Percentiles rank a stretch among this genome's conserved stretches.
phyloP scores from a whole-genome alignment of 2,888 invertebrate genomes.

The Idaea straminata region DNA sequence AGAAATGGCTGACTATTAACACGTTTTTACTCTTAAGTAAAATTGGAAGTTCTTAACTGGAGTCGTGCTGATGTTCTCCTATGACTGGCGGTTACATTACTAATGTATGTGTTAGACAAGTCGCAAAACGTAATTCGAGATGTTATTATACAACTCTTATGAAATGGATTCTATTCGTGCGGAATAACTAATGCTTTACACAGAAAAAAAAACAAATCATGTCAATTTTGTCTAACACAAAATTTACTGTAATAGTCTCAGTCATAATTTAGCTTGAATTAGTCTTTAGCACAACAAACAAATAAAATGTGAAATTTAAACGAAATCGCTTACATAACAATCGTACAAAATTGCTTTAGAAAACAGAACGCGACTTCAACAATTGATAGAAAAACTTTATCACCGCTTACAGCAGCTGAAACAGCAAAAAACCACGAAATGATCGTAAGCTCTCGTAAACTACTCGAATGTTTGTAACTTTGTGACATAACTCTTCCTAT shows the following conservation, averaged over 20 bases:
- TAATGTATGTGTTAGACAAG: background rate
- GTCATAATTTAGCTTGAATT: background rate
- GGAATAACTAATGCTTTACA: background rate
- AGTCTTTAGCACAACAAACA: background rate
- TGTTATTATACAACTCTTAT: background rate
- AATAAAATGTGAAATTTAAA: background rate
- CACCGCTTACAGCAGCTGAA: background rate
- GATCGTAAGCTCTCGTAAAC: conserved; percentile 15
- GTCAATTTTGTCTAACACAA: background rate
- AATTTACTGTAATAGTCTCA: background rate
- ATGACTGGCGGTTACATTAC: background rate
- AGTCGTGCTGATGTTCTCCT: background rate
- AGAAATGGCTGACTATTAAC: conserved; percentile 19
- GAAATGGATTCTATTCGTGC: background rate
- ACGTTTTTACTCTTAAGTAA: conserved; percentile 13
- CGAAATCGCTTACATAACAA: background rate
- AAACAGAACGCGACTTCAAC: background rate
- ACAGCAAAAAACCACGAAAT: conserved; percentile 14
- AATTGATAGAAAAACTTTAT: background rate
- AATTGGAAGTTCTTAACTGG: conserved; percentile 11
- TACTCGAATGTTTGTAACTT: conserved; percentile 13
- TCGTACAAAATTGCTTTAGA: background rate
- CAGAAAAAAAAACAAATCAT: background rate
- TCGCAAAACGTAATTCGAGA: background rate
- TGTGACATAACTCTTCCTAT: conserved; percentile 15